Evolutionary conservation across 2,888 invertebrate species (phyloP), one percentile per base, ranked within the genome.

Genomic region (Torymus aiolomorphi): DNA sequence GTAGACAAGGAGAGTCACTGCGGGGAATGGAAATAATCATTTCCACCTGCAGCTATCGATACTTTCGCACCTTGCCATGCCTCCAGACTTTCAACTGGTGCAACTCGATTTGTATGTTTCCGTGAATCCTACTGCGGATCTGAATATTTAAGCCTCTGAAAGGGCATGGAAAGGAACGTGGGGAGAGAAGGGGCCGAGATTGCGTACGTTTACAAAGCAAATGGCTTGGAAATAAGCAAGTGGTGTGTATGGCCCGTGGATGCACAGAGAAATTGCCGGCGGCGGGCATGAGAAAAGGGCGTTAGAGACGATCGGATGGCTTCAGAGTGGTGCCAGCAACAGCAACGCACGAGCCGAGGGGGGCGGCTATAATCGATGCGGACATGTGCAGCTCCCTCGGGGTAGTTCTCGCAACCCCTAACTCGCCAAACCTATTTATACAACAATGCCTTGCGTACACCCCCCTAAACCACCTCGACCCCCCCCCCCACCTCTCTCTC

Each of bases 341-440:
- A 61, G 77, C 66, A 49, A n/a, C 31, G 73, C 81, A 61, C 72
- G 24, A 24, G 24, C 24, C 24, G n/a, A 59, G 80, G 83, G 83
- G 84, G 85, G 85, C 80, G 86, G 87, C 3, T 89, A 89, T 89
- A 90, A 89, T 89, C 89, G 90, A 88, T 90, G 89, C 88, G 88
- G 89, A 90, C 90, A 89, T 90, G 90, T 90, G 90, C 90, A 89
- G 89, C 86, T 88, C 90, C 89, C 90, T 86, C 85, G 89, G 89
- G 89, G 87, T 86, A 86, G 86, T 83, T 85, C 63, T 59, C 76
- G 85, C 89, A 88, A 90, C 89, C 90, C 90, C 90, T 90, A 89
- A 90, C 89, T 89, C 88, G 88, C 90, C 90, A 89, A 90, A 90
- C 89, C 89, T 90, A 90, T 90, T 90, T 90, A 89, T 90, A 89